Evolutionary conservation across 2,797 vertebrate species (phyloP), one percentile per base, ranked within the genome.

Genomic region (Simalia tracyae): DNA sequence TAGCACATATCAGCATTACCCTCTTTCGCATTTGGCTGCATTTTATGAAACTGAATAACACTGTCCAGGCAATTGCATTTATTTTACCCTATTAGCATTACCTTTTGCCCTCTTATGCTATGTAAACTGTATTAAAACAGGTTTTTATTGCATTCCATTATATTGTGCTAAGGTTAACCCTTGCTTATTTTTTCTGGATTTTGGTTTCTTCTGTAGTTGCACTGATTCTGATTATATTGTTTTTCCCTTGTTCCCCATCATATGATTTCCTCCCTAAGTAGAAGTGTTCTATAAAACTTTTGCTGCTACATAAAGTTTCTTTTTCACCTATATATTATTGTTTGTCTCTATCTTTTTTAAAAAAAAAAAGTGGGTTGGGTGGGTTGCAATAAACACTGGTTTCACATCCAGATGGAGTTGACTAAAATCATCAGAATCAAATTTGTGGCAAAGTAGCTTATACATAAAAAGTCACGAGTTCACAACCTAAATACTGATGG

Each of bases 251-350:
- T 17, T 9, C 31, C 15, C 31, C 28, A 42, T 31, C 17, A 28
- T 72, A 31, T 36, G 24, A 72, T 14, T 72, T 81, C 63, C 0
- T 5, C 46, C 14, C 4, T 15, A 59, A 31, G 11, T 56, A 19
- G 68, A 59, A 56, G 42, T 12, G 11, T 1, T 84, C 8, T 88
- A 2, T 81, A 54, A 54, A n/a, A 9, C 11, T 54, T 59, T 57
- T 56, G 24, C 84, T 90, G 54, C 66, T 84, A 46, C n/a, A 91
- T 93, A 90, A 91, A 93, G 9, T 26, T 88, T 8, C n/a, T 24
- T 14, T 9, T 2, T 14, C 1, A 50, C 11, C 22, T 12, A n/a
- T 14, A 9, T 42, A 15, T 63, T 87, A 15, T 86, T 72, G 11
- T 46, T 57, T 12, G 57, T 76, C 66, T 54, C n/a, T 11, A 2